Evolutionary conservation across 1,140 invertebrate genomes (phyloP).

Genomic region (Aphis gossypii): DNA sequence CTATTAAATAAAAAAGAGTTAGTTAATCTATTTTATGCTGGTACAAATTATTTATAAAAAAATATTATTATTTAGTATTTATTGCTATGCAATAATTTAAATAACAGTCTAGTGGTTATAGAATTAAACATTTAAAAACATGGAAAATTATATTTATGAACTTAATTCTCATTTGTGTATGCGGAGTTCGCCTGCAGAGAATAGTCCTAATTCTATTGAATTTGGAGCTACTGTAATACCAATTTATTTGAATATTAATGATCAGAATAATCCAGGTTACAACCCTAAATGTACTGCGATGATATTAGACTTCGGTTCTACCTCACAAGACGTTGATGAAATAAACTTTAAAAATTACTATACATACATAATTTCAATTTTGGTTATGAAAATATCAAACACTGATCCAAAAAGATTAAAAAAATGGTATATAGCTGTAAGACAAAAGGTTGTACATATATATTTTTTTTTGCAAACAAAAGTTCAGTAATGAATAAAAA

Average conservation of each 20-base stretch:
- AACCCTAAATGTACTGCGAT: not conserved
- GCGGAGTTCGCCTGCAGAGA: not conserved
- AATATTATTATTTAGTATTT: not conserved
- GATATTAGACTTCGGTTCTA: constrained; percentile 20
- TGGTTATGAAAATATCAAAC: constrained; percentile 24
- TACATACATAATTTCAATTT: constrained; percentile 10
- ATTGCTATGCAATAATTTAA: not conserved
- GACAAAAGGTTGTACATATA: constrained; percentile 13
- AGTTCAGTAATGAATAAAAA: not conserved
- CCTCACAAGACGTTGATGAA: not conserved
- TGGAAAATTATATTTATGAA: not conserved
- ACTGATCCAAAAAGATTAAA: not conserved
- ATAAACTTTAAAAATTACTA: constrained; percentile 44
- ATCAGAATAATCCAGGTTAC: not conserved
- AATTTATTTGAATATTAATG: constrained; percentile 30
- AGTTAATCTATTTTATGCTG: not conserved
- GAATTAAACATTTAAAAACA: not conserved
- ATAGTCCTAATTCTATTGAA: not conserved
- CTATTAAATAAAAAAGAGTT: not conserved
- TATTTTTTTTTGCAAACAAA: not conserved
- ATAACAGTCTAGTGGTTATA: not conserved
- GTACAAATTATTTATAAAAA: constrained; percentile 11
- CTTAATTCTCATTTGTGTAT: not conserved
- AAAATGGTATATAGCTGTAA: constrained; percentile 22
- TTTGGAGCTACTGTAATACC: not conserved